Base-by-base conservation (phyloP, 2,113 vertebrate genomes). In the Mobula birostris region DNA sequence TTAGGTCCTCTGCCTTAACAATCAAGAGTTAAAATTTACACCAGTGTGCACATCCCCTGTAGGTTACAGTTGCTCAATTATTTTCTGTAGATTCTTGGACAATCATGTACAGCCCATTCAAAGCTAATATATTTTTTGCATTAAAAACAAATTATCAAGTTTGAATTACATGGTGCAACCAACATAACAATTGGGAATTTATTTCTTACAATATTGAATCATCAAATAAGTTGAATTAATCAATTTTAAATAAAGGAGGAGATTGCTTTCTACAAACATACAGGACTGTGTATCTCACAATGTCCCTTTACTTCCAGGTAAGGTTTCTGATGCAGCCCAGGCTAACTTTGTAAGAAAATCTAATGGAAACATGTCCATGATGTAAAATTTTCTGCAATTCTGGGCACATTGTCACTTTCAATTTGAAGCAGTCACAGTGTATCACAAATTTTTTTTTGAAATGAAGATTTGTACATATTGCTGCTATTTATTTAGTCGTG, bases 101-200 rank as follows among this genome's bases (percentile, higher is more conserved):
- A 87, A 29, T 21, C 40, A 87, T 61, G 48, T 61, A 27, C 2
- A 58, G 19, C 56, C 48, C 48, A 85, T 58, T 85, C 56, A 85
- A 61, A 61, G 48, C 9, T 78, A 21, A 74, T 74, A 74, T 85
- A 58, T 3, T 85, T 6, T 58, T 85, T 85, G 48, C 48, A 27
- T 85, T 85, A 29, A 85, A 58, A 85, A 85, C 48, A 27, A 9
- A 61, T 85, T 58, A 58, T 85, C 8, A 6, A 85, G 58, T 58
- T 85, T 85, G 7, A 61, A 58, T 58, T 40, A 48, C 24, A 5
- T 29, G 24, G 14, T 87, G 56, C 58, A 63, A 11, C 58, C 24
- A 85, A 85, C 82, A 85, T 40, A 85, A 56, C 56, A 58, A 85
- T 2, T 85, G 82, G 48, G 56, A 88, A 63, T 88, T n/a, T 88